These are phyloP conservation scores for Oryzias melastigma DNA, from an alignment of 2,113 vertebrate species.

Conservation along the genomic window DNA sequence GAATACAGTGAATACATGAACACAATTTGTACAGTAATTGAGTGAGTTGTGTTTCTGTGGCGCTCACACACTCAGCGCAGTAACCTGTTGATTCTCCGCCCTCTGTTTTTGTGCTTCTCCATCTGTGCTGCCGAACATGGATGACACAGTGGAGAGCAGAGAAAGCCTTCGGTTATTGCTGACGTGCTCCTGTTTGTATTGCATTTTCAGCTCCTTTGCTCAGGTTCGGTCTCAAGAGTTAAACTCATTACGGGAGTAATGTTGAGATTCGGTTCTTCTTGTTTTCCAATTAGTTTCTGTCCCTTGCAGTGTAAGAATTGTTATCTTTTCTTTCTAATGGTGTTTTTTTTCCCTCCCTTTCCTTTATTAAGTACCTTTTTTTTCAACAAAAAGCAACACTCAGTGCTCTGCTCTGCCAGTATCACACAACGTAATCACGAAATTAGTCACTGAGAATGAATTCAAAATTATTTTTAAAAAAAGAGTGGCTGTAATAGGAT, in stretches of 20 bases:
- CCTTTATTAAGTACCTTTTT: conserved; percentile 21
- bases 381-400: too few relatives aligned
- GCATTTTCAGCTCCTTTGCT: conserved; percentile 15
- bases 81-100: conserved; percentile 11
- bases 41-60: neutral
- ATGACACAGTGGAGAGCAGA: conserved; percentile 20
- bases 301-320: neutral
- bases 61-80: conserved; percentile 8
- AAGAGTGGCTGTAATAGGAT: conserved; percentile 9
- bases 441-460: conserved; percentile 50
- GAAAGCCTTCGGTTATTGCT: neutral
- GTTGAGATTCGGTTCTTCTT: conserved; percentile 29
- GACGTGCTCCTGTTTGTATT: conserved; percentile 26
- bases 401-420: conserved; percentile 9
- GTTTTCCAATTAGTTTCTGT: conserved; percentile 34
- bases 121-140: conserved; percentile 1
- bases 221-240: conserved; percentile 15
- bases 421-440: conserved; percentile 47
- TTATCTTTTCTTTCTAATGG: conserved; percentile 12
- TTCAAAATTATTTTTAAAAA: conserved; percentile 17
- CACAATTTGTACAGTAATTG: too few relatives aligned
- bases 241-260: conserved; percentile 34
- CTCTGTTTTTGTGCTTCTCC: conserved; percentile 9
- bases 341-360: conserved; percentile 23
- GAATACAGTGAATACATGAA: conserved; percentile 18